phyloP scores from a whole-genome alignment of 2,888 invertebrate species.

The Eurytoma californica region DNA sequence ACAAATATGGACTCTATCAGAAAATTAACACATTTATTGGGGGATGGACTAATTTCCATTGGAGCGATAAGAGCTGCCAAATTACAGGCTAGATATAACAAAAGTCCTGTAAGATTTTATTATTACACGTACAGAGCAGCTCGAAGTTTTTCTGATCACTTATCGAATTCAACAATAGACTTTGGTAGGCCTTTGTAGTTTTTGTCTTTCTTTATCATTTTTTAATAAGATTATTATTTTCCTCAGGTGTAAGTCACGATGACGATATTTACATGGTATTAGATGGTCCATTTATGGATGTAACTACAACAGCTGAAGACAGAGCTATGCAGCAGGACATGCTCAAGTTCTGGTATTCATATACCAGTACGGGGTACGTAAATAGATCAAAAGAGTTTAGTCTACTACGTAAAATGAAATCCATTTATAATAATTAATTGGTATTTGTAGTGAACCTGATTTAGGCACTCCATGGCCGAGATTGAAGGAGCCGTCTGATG shows the following conservation, averaged over 20 bases:
- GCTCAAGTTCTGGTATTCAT: conserved; percentile 31
- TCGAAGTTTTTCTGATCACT: conserved; percentile 6
- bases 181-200: neutral
- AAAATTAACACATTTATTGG: conserved; percentile 19
- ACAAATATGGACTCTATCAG: neutral
- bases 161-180: neutral
- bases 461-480: conserved; percentile 31
- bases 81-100: neutral
- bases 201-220: neutral
- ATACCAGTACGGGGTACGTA: conserved; percentile 65
- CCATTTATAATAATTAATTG: neutral
- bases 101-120: conserved; percentile 22
- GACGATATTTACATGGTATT: conserved; percentile 37
- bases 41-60: conserved; percentile 10
- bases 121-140: conserved; percentile 25
- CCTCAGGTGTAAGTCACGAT: conserved; percentile 23
- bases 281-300: conserved; percentile 2
- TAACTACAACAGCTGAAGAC: conserved; percentile 24
- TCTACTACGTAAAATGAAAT: neutral
- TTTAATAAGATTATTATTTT: neutral
- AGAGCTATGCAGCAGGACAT: conserved; percentile 20
- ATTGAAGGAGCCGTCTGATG: neutral
- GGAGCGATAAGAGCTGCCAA: conserved; percentile 20
- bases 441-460: conserved; percentile 31
- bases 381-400: conserved; percentile 61